Percentiles rank a stretch among this genome's conserved stretches.
Conservation (phyloP, 2,888 invertebrate genomes). For the Seira ritae region DNA sequence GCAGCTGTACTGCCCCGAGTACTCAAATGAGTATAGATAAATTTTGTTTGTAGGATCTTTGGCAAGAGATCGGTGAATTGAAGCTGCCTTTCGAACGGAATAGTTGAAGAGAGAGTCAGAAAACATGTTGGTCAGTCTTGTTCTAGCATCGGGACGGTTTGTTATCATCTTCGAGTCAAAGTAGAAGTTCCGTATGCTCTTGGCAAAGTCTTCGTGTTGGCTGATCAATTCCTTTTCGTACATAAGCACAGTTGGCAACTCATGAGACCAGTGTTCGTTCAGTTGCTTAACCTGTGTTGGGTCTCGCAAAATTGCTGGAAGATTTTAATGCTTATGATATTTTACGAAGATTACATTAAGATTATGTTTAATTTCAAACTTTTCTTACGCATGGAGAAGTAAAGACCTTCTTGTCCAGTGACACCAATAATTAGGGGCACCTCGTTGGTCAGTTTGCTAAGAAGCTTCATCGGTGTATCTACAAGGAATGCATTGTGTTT, state of each 20-base stretch:
- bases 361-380: too few relatives aligned
- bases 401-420: conserved; percentile 62
- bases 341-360: too few relatives aligned
- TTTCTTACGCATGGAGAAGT: conserved; percentile 62
- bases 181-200: conserved; percentile 58
- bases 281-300: conserved; percentile 33
- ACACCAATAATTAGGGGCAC: conserved; percentile 66
- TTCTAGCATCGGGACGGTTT: conserved; percentile 30
- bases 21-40: conserved; percentile 56
- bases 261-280: conserved; percentile 61
- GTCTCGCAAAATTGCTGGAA: conserved; percentile 62
- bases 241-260: conserved; percentile 54
- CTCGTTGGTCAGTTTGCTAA: conserved; percentile 62
- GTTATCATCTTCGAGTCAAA: conserved; percentile 45
- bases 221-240: conserved; percentile 52
- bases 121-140: conserved; percentile 74
- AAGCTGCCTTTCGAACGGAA: conserved; percentile 43
- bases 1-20: conserved; percentile 54
- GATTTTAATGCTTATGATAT: too few relatives aligned
- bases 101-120: conserved; percentile 77
- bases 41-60: conserved; percentile 49
- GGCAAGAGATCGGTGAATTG: conserved; percentile 43
- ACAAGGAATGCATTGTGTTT: conserved; percentile 48
- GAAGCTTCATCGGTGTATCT: conserved; percentile 43
- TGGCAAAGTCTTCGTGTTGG: conserved; percentile 52